Conservation (phyloP, 2,888 invertebrate genomes). For the Archips crataeganus region DNA sequence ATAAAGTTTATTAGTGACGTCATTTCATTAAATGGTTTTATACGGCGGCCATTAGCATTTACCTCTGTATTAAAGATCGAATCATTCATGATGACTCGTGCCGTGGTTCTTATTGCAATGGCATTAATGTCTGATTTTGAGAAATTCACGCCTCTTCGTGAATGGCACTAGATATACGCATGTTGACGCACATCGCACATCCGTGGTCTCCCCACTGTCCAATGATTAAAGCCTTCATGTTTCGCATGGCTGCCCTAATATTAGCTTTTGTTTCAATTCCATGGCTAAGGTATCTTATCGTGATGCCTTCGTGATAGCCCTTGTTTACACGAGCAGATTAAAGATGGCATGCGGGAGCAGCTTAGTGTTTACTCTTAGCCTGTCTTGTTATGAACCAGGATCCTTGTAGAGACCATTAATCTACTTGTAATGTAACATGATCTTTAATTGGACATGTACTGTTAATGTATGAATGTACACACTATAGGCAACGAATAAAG, state of each 20-base stretch:
- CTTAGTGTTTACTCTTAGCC: constrained; percentile 11
- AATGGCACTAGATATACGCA: not conserved
- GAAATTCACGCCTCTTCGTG: too few species aligned
- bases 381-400: constrained; percentile 21
- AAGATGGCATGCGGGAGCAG: constrained; percentile 25
- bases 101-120: too few species aligned
- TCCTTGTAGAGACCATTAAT: constrained; percentile 3
- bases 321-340: constrained; percentile 32
- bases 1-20: not conserved
- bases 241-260: not conserved
- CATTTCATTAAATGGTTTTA: not conserved
- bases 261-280: constrained; percentile 7
- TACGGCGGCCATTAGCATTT: not conserved
- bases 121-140: too few species aligned
- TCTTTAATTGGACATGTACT: not conserved
- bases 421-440: constrained; percentile 2
- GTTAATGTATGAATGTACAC: not conserved
- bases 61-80: not conserved
- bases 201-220: constrained; percentile 5
- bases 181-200: not conserved
- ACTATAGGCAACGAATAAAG: not conserved
- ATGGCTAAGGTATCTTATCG: constrained; percentile 18
- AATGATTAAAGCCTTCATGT: not conserved
- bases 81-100: too few species aligned
- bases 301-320: constrained; percentile 31